Percentiles rank a stretch among this genome's conserved stretches.
These are phyloP conservation scores for Mixornis gularis DNA, from an alignment of 2,113 vertebrate genomes.

Conservation along the genomic window DNA sequence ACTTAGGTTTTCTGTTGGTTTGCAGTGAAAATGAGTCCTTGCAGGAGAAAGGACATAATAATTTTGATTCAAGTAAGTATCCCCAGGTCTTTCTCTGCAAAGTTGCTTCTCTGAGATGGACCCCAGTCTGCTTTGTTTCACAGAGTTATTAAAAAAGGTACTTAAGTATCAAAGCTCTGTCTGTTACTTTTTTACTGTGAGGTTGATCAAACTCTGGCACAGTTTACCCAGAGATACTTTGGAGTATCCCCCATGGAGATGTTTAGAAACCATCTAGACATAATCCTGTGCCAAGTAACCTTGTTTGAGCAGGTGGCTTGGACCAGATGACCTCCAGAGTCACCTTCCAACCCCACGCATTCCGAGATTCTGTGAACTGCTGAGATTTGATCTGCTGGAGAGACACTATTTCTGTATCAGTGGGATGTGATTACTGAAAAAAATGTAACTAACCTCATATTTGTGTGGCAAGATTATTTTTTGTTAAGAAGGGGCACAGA, in stretches of 20 bases:
- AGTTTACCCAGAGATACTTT: neutral
- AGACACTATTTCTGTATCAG: neutral
- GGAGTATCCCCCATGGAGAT: neutral
- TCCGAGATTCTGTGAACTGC: neutral
- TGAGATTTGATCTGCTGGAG: neutral
- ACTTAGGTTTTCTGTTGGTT: neutral
- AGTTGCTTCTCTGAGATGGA: neutral
- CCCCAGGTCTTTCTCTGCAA: neutral
- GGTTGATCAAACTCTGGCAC: accelerated
- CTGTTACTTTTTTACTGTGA: neutral
- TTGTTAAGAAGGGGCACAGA: neutral
- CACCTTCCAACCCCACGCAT: neutral
- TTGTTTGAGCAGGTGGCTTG: neutral
- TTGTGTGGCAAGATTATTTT: neutral
- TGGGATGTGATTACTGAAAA: neutral
- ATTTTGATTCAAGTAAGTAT: neutral
- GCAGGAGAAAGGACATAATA: neutral
- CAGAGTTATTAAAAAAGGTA: neutral
- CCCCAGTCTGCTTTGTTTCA: neutral
- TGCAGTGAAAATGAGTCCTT: neutral
- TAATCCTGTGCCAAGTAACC: too few relatives aligned
- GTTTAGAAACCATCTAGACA: neutral
- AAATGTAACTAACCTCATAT: neutral
- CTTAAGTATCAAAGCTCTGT: neutral
- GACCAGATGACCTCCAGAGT: neutral